These are phyloP conservation scores for Tenthredo amoena DNA, from an alignment of 2,888 invertebrate species.

Conservation along the genomic window DNA sequence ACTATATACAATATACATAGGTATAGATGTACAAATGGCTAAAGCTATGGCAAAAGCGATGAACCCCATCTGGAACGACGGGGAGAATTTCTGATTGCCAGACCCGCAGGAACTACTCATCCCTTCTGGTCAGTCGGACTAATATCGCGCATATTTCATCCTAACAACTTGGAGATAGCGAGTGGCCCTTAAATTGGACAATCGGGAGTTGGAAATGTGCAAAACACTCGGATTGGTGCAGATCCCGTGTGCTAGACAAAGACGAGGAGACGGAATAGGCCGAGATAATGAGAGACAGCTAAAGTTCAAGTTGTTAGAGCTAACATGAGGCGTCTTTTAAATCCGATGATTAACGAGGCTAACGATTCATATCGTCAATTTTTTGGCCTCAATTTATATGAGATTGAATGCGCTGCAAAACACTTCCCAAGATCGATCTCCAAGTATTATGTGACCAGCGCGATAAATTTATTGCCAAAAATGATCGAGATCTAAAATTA, in stretches of 20 bases:
- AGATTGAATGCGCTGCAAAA: neutral
- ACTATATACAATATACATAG: neutral
- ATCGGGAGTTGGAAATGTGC: slow-evolving; percentile 15
- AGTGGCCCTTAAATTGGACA: slow-evolving; percentile 15
- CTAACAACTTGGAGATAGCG: slow-evolving; percentile 30
- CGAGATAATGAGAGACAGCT: neutral
- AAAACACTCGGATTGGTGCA: neutral
- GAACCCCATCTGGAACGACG: slow-evolving; percentile 13
- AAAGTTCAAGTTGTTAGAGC: neutral
- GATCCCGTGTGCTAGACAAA: neutral
- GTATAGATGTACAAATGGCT: neutral
- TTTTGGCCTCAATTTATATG: neutral
- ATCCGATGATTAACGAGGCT: neutral
- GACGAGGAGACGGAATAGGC: neutral
- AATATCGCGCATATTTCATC: slow-evolving; percentile 22
- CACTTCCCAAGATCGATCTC: neutral
- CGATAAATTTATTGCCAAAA: neutral
- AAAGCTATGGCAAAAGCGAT: neutral
- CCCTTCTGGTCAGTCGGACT: slow-evolving; percentile 21
- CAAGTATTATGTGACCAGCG: neutral
- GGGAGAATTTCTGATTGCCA: neutral
- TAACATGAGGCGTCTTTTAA: neutral
- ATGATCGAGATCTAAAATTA: neutral
- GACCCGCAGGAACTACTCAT: slow-evolving; percentile 22
- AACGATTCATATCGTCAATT: neutral